phyloP scores from a whole-genome alignment of 2,113 vertebrate species.

The Pogona vitticeps region DNA sequence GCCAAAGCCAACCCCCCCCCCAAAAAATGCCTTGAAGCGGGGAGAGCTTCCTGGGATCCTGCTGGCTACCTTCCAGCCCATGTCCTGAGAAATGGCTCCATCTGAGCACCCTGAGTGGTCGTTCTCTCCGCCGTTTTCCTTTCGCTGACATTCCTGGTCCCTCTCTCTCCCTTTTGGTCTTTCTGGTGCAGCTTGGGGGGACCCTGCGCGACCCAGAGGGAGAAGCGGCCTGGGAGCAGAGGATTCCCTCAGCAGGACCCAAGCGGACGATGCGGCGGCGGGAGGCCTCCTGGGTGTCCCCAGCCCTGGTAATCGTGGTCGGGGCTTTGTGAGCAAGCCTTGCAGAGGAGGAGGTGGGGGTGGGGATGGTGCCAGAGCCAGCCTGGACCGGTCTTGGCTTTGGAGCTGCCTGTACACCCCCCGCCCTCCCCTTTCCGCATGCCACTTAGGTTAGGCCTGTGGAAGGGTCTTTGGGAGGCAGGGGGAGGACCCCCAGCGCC shows the following conservation, averaged over 20 bases:
- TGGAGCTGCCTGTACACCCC: neutral
- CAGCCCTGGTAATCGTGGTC: neutral
- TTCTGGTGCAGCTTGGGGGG: neutral
- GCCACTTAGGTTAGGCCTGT: neutral
- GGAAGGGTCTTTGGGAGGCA: neutral
- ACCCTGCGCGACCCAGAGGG: accelerated
- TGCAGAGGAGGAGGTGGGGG: neutral
- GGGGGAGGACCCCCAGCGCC: no score
- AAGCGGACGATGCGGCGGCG: accelerated
- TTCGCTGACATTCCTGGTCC: no score
- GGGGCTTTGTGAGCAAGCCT: neutral
- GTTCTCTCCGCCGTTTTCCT: no score
- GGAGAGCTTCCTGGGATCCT: no score
- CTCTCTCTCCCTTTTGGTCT: no score
- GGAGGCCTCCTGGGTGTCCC: neutral
- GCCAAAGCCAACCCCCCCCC: neutral
- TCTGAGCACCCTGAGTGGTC: no score
- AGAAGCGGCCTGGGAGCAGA: neutral
- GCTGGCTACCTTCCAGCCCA: no score
- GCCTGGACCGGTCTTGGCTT: neutral
- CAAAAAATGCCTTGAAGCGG: no score
- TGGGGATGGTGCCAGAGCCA: no score
- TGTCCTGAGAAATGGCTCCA: no score
- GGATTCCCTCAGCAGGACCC: neutral
- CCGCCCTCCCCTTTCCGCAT: no score